Percentiles rank a stretch among this genome's conserved stretches.
phyloP scores from a whole-genome alignment of 2,113 vertebrate species.

The Syngnathus floridae region DNA sequence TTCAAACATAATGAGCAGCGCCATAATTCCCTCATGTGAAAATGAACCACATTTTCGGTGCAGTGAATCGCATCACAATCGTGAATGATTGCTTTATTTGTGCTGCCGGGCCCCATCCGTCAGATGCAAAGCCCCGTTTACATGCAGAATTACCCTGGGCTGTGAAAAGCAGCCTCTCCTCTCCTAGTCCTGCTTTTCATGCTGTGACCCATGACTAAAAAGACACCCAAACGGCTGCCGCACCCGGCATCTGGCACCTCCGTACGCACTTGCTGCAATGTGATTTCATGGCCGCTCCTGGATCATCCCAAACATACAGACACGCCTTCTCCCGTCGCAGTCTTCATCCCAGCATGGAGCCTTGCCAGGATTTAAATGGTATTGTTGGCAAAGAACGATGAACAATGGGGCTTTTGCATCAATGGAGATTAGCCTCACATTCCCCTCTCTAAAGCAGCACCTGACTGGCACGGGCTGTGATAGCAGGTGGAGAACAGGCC shows the following conservation, averaged over 20 bases:
- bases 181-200: constrained; percentile 31
- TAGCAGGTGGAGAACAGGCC: constrained; percentile 43
- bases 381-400: constrained; percentile 39
- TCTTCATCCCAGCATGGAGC: constrained; percentile 35
- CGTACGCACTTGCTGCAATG: constrained; percentile 37
- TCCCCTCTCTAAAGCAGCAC: constrained; percentile 41
- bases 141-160: constrained; percentile 50
- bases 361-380: constrained; percentile 48
- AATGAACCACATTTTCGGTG: constrained; percentile 30
- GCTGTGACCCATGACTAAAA: constrained; percentile 57
- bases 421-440: constrained; percentile 57
- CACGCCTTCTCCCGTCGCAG: constrained; percentile 40
- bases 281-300: constrained; percentile 52
- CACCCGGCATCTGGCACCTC: constrained; percentile 60
- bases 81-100: constrained; percentile 45
- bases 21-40: constrained; percentile 38
- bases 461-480: constrained; percentile 45
- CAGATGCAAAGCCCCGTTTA: constrained; percentile 50
- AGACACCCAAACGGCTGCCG: constrained; percentile 20
- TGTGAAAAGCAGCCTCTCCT: constrained; percentile 32
- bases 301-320: constrained; percentile 52
- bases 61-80: constrained; percentile 23
- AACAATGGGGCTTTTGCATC: constrained; percentile 55
- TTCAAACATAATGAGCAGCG: constrained; percentile 33
- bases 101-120: constrained; percentile 37